These are phyloP conservation scores for Dasypolia templi DNA, from an alignment of 2,888 invertebrate species.

Conservation along the genomic window DNA sequence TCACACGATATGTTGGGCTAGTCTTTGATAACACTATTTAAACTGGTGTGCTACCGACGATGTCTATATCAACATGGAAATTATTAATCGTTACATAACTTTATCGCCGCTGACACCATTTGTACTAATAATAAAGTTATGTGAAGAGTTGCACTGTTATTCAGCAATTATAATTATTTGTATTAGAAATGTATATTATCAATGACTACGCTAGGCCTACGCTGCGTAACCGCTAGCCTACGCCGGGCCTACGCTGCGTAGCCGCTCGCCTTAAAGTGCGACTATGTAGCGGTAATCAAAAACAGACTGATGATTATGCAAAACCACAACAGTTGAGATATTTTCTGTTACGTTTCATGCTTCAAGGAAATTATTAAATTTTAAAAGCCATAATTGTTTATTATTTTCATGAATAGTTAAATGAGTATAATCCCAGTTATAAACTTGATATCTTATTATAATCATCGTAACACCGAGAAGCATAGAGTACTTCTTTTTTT, in stretches of 20 bases:
- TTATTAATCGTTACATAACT: conserved; percentile 72
- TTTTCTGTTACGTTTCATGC: neutral
- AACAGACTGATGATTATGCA: conserved; percentile 7
- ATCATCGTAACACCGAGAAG: conserved; percentile 72
- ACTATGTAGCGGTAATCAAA: conserved; percentile 1
- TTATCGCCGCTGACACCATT: conserved; percentile 70
- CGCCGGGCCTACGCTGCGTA: neutral
- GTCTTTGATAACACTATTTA: conserved; percentile 83
- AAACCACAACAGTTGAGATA: conserved; percentile 15
- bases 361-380: conserved; percentile 25
- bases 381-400: conserved; percentile 30
- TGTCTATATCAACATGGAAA: conserved; percentile 74
- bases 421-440: conserved; percentile 48
- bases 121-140: conserved; percentile 38
- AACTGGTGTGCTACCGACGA: conserved; percentile 75
- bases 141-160: conserved; percentile 35
- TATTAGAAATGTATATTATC: neutral
- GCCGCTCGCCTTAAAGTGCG: neutral
- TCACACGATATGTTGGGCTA: conserved; percentile 77
- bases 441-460: conserved; percentile 62
- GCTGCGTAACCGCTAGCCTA: neutral
- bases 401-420: conserved; percentile 58
- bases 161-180: conserved; percentile 13
- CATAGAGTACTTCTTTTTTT: conserved; percentile 64
- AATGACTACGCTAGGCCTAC: neutral